phyloP scores from a whole-genome alignment of 2,113 vertebrate species.

The Dendropsophus ebraccatus region DNA sequence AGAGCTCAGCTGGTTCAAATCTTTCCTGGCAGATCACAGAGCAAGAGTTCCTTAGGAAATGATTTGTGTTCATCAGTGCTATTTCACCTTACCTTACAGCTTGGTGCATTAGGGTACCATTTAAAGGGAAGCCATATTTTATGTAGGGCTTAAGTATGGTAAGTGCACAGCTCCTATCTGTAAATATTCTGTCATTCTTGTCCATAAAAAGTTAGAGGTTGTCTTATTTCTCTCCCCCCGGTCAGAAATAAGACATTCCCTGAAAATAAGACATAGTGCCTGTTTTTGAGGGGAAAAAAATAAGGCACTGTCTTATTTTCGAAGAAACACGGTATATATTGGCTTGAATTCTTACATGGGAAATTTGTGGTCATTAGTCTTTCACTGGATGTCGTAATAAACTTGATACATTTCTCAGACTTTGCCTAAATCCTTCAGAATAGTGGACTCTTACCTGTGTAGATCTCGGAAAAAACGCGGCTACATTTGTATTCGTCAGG shows the following conservation, averaged over 20 bases:
- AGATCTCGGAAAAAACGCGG: background rate
- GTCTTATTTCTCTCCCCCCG: no score
- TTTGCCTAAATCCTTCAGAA: background rate
- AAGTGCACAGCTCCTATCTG: background rate
- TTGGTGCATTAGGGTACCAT: background rate
- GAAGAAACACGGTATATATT: no score
- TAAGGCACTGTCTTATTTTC: no score
- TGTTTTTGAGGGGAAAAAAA: no score
- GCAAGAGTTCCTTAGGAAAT: background rate
- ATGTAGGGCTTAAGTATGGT: background rate
- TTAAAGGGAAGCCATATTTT: background rate
- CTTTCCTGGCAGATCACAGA: slow-evolving; percentile 30
- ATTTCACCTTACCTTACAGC: background rate
- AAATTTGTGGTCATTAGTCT: no score
- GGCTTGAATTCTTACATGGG: no score
- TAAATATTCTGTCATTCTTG: background rate
- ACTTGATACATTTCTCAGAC: background rate
- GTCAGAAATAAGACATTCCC: no score
- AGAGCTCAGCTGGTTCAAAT: slow-evolving; percentile 28
- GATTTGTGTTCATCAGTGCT: background rate
- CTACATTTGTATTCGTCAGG: background rate
- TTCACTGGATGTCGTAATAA: background rate
- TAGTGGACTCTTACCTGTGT: background rate
- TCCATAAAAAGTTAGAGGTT: no score
- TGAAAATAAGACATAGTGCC: no score